Conservation (phyloP, 2,113 vertebrate genomes). For the Nycticryphes semicollaris region DNA sequence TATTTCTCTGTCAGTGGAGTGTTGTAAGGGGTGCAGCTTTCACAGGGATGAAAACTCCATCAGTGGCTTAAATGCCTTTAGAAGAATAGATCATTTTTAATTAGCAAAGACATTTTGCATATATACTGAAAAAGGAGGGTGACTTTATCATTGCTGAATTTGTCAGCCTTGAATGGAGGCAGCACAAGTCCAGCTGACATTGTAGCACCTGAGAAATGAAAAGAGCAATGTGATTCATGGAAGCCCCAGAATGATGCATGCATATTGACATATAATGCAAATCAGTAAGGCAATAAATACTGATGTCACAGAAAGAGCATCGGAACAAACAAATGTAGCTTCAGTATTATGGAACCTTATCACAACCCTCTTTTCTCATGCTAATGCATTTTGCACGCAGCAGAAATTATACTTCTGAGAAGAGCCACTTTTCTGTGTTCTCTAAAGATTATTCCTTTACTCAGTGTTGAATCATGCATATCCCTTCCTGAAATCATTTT, state of each 20-base stretch:
- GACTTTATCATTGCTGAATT: neutral
- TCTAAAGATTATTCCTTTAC: slow-evolving; percentile 30
- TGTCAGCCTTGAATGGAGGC: neutral
- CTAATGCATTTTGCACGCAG: slow-evolving; percentile 3
- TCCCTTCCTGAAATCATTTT: slow-evolving; percentile 34
- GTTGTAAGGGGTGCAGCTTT: neutral
- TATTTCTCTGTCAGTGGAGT: neutral
- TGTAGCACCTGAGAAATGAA: neutral
- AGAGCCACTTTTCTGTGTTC: slow-evolving; percentile 29
- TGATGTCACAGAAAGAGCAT: neutral
- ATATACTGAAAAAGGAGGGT: neutral
- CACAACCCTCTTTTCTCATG: neutral
- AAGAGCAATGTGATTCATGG: neutral
- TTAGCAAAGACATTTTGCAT: neutral
- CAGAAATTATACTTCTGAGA: slow-evolving; percentile 23
- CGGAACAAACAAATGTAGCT: neutral
- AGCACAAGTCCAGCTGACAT: neutral
- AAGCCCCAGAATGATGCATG: neutral
- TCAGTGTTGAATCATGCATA: slow-evolving; percentile 42
- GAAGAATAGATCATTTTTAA: neutral
- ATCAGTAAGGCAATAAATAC: neutral
- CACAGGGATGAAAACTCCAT: neutral
- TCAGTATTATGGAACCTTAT: neutral
- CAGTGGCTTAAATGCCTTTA: neutral
- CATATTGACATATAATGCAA: neutral